A percentile compares a stretch with the other conserved stretches of the same genome.
These are phyloP conservation scores for Channa maculata DNA, from an alignment of 2,113 vertebrate genomes.

Conservation along the genomic window DNA sequence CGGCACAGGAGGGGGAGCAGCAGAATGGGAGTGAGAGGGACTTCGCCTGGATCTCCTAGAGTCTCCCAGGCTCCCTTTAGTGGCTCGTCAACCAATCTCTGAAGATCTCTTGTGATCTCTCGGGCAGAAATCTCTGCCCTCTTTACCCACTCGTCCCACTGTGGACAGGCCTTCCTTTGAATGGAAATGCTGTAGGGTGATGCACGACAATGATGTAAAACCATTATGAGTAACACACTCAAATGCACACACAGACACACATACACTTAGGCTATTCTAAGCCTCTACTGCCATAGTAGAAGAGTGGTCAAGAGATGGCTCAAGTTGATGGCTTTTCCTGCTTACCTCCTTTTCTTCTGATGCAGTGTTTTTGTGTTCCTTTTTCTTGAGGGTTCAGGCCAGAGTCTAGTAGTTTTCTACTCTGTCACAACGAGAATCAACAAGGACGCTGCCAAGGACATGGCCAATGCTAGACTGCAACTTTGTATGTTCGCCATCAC, in stretches of 20 bases:
- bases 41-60: constrained; percentile 96
- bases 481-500: constrained; percentile 73
- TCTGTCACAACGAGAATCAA: constrained; percentile 65
- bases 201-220: constrained; percentile 72
- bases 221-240: constrained; percentile 38
- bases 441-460: constrained; percentile 61
- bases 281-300: constrained; percentile 65
- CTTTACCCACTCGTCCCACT: constrained; percentile 63
- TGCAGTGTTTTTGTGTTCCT: constrained; percentile 75
- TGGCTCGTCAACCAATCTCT: constrained; percentile 50
- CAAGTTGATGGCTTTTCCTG: constrained; percentile 69
- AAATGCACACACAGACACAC: constrained; percentile 34
- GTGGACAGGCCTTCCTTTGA: constrained; percentile 67
- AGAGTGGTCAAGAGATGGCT: constrained; percentile 58
- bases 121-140: constrained; percentile 66
- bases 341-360: constrained; percentile 79
- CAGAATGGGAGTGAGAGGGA: constrained; percentile 90
- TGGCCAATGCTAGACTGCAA: constrained; percentile 51
- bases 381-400: constrained; percentile 68
- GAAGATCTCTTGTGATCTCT: constrained; percentile 69
- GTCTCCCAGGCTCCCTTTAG: constrained; percentile 15
- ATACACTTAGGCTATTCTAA: constrained; percentile 44
- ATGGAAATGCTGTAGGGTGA: constrained; percentile 67
- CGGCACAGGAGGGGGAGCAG: constrained; percentile 87
- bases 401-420: constrained; percentile 69